phyloP scores from a whole-genome alignment of 2,888 invertebrate species.

The Epirrhoe tristata region DNA sequence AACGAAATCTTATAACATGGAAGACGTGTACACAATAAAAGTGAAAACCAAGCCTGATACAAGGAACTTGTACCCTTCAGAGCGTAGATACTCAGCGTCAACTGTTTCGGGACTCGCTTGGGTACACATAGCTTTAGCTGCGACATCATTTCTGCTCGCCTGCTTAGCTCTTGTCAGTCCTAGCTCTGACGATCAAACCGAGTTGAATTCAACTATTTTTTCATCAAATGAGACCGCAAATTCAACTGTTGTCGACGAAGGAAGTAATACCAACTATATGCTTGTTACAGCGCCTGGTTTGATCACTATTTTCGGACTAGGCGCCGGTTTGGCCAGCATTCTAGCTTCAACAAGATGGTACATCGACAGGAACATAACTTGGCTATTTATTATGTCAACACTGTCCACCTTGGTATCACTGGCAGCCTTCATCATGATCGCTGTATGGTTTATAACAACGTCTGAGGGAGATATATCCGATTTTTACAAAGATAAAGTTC shows the following conservation, averaged over 20 bases:
- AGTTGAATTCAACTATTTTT: slow-evolving; percentile 34
- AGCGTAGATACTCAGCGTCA: slow-evolving; percentile 88
- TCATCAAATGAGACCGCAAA: slow-evolving; percentile 31
- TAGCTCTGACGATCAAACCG: slow-evolving; percentile 41
- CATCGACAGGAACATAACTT: slow-evolving; percentile 87
- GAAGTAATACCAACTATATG: slow-evolving; percentile 51
- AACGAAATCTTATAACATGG: slow-evolving; percentile 71
- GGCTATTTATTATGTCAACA: slow-evolving; percentile 85
- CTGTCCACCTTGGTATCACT: slow-evolving; percentile 83
- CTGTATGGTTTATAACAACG: slow-evolving; percentile 73
- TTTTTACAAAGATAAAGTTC: slow-evolving; percentile 74
- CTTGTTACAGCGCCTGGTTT: slow-evolving; percentile 80
- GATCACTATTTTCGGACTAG: slow-evolving; percentile 80
- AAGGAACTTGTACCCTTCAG: slow-evolving; percentile 86
- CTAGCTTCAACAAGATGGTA: slow-evolving; percentile 88
- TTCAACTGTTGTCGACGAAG: slow-evolving; percentile 27
- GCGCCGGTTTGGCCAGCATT: slow-evolving; percentile 83
- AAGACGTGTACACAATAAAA: slow-evolving; percentile 88
- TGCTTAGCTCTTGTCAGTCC: slow-evolving; percentile 79
- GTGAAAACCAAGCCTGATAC: slow-evolving; percentile 87
- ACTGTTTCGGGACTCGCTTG: slow-evolving; percentile 88
- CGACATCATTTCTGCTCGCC: slow-evolving; percentile 84
- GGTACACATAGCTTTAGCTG: slow-evolving; percentile 86
- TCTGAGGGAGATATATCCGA: slow-evolving; percentile 68
- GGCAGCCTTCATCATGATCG: slow-evolving; percentile 70